Percentiles rank a stretch among this genome's conserved stretches.
These are phyloP conservation scores for Copsychus sechellarum DNA, from an alignment of 2,113 vertebrate species.

Conservation along the genomic window DNA sequence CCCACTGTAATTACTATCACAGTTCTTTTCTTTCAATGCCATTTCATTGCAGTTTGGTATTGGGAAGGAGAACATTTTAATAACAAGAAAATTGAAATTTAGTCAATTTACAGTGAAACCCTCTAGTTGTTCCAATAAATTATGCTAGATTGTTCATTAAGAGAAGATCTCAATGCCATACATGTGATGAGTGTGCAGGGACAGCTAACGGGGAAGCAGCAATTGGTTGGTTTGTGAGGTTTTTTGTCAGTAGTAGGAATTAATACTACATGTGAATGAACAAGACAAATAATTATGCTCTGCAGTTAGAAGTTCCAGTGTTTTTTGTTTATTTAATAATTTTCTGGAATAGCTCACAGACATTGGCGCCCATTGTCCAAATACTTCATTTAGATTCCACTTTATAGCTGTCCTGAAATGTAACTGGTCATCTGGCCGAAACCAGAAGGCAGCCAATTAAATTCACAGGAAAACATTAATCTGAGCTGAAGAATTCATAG, in stretches of 20 bases:
- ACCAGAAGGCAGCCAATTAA: slow-evolving; percentile 53
- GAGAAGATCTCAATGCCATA: not conserved
- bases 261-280: slow-evolving; percentile 8
- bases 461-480: slow-evolving; percentile 72
- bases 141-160: not conserved
- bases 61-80: not conserved
- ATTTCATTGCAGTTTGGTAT: not conserved
- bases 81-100: not conserved
- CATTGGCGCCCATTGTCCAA: slow-evolving; percentile 22
- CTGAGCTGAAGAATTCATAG: slow-evolving; percentile 52
- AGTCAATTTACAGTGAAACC: not conserved
- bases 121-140: not conserved
- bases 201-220: not conserved
- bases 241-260: not conserved
- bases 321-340: slow-evolving; percentile 53
- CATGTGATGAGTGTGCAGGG: not conserved
- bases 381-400: slow-evolving; percentile 54
- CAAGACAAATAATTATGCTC: not conserved
- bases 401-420: slow-evolving; percentile 41
- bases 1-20: not conserved
- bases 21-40: not conserved
- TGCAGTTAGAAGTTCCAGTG: slow-evolving; percentile 18
- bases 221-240: not conserved
- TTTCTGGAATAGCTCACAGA: slow-evolving; percentile 56
- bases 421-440: slow-evolving; percentile 53